phyloP scores from a whole-genome alignment of 30 jellyfish, hydroid and myxozoan species.

The Cassiopea andromeda region DNA sequence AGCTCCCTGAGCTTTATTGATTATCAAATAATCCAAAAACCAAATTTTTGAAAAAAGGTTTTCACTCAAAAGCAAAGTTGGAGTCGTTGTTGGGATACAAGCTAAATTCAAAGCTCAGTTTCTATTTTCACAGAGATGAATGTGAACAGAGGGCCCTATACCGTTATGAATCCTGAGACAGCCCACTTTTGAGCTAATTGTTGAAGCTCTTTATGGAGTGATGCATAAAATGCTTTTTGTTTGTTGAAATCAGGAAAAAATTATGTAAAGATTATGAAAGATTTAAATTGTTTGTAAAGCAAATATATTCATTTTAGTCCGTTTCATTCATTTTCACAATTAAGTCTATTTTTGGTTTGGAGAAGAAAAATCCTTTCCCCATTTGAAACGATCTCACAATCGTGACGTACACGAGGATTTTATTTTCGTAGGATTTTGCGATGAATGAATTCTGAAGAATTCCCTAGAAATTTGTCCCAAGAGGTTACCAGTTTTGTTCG shows the following conservation, averaged over 20 bases:
- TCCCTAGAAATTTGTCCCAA: too few species aligned
- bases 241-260: not conserved
- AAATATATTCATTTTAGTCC: not conserved
- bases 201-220: not conserved
- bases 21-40: not conserved
- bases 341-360: not conserved
- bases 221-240: not conserved
- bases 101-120: not conserved
- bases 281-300: not conserved
- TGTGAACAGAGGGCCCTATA: not conserved
- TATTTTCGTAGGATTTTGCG: too few species aligned
- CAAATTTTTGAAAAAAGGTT: not conserved
- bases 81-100: not conserved
- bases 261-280: not conserved
- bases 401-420: too few species aligned
- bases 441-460: too few species aligned
- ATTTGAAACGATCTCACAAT: too few species aligned
- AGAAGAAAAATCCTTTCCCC: too few species aligned
- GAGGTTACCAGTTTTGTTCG: too few species aligned
- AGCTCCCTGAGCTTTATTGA: not conserved
- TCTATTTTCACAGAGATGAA: not conserved
- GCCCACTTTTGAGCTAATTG: not conserved
- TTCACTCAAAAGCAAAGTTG: not conserved
- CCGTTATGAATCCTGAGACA: not conserved
- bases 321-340: not conserved